These are phyloP conservation scores for Rugalucina vietnamica DNA, from an alignment of 2,888 invertebrate species.

Conservation along the genomic window DNA sequence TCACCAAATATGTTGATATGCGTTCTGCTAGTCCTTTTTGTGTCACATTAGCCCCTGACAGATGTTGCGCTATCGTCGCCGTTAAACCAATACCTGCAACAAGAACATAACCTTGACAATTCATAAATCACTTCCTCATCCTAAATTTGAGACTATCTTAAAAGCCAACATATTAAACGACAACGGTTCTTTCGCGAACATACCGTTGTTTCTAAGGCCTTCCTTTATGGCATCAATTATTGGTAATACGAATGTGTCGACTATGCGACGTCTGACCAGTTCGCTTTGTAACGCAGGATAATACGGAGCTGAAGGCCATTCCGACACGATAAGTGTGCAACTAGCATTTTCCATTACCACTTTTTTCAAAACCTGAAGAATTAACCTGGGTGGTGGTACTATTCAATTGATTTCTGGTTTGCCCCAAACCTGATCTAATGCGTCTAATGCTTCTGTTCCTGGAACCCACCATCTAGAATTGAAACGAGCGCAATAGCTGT, in stretches of 20 bases:
- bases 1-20: background rate
- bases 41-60: background rate
- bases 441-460: background rate
- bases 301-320: slow-evolving; percentile 14
- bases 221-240: background rate
- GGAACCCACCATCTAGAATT: slow-evolving; percentile 2
- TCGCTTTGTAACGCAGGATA: background rate
- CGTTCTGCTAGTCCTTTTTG: background rate
- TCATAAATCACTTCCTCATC: too few species aligned
- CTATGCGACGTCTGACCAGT: background rate
- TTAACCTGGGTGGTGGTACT: background rate
- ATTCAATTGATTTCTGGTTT: background rate
- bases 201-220: background rate
- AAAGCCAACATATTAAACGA: slow-evolving; percentile 7
- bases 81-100: background rate
- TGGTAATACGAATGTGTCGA: background rate
- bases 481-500: background rate
- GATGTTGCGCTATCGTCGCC: background rate
- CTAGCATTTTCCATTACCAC: background rate
- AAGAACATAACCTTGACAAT: background rate
- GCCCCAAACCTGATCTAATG: background rate
- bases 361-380: background rate
- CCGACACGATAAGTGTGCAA: slow-evolving; percentile 1
- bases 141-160: background rate
- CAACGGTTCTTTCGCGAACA: background rate